Evolutionary conservation across 2,888 invertebrate species (phyloP).

Genomic region (Drosophila macrospina): DNA sequence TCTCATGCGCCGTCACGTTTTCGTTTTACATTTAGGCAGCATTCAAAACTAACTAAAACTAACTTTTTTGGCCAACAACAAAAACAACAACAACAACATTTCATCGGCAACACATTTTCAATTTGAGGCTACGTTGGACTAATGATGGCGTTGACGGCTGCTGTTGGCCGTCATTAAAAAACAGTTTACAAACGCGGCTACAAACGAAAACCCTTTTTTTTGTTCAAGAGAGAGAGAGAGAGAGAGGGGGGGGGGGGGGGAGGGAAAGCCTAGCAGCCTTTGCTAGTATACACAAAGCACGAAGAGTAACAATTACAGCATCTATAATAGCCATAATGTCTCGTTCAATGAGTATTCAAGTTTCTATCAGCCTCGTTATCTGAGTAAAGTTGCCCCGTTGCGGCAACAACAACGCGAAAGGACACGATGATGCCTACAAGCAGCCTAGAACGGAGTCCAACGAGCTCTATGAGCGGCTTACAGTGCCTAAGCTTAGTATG

Average conservation of each 20-base stretch:
- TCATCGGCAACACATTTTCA: conserved; percentile 46
- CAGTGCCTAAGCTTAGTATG: background rate
- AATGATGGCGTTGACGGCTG: conserved; percentile 32
- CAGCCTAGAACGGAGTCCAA: conserved; percentile 11
- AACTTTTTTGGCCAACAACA: conserved; percentile 36
- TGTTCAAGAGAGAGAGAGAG: background rate
- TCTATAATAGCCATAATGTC: background rate
- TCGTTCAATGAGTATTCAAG: background rate
- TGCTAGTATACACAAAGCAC: conserved; percentile 4
- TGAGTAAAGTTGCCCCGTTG: conserved; percentile 22
- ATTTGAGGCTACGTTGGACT: conserved; percentile 44
- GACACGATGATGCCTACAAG: conserved; percentile 4
- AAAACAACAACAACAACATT: too few species aligned
- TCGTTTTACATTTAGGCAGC: conserved; percentile 29
- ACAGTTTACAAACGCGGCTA: conserved; percentile 53
- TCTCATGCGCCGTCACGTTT: conserved; percentile 31
- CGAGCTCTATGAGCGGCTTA: conserved; percentile 8
- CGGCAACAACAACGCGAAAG: background rate
- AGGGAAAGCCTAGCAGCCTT: conserved; percentile 13
- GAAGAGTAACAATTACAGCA: conserved; percentile 2
- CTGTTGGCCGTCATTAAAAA: conserved; percentile 73
- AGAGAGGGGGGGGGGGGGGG: background rate
- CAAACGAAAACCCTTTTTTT: conserved; percentile 29
- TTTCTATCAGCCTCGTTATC: conserved; percentile 8
- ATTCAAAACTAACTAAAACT: conserved; percentile 40